Percentiles rank a stretch among this genome's conserved stretches.
phyloP scores from a whole-genome alignment of 30 jellyfish, hydroid and myxozoan genomes.

The Cassiopea andromeda region DNA sequence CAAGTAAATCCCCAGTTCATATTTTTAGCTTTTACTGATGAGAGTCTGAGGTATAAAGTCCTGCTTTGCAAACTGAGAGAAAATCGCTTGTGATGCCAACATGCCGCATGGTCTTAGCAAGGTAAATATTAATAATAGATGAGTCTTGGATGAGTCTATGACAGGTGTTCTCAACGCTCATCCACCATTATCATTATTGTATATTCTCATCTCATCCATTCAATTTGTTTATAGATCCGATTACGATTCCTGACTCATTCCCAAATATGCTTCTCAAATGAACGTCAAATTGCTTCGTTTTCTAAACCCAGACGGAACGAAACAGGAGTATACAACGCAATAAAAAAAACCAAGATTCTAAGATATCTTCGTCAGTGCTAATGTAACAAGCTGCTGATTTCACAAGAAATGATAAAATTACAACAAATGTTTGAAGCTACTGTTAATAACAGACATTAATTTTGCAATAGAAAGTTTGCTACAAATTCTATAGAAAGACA shows the following conservation, averaged over 20 bases:
- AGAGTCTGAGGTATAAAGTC: too few relatives aligned
- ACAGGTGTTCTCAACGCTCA: conserved; percentile 59
- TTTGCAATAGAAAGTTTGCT: not conserved
- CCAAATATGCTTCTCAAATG: too few relatives aligned
- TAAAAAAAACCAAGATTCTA: not conserved
- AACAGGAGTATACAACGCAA: not conserved
- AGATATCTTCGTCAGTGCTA: not conserved
- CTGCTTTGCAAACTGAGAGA: not conserved
- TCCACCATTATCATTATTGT: conserved; percentile 3
- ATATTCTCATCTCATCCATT: not conserved
- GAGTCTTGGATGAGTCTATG: conserved; percentile 30
- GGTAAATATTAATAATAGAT: conserved; percentile 57
- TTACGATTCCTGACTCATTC: not conserved
- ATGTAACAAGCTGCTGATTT: not conserved
- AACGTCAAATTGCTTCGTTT: too few relatives aligned
- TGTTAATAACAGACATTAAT: too few relatives aligned
- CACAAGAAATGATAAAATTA: not conserved
- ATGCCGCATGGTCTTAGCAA: conserved; percentile 42
- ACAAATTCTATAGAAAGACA: too few relatives aligned
- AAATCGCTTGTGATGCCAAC: conserved; percentile 5
- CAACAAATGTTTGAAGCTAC: not conserved
- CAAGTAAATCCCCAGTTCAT: too few relatives aligned
- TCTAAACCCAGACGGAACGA: not conserved
- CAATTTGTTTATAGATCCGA: not conserved
- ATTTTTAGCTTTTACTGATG: too few relatives aligned